These are phyloP conservation scores for Cebidichthys violaceus DNA, from an alignment of 2,113 vertebrate genomes.

Conservation along the genomic window DNA sequence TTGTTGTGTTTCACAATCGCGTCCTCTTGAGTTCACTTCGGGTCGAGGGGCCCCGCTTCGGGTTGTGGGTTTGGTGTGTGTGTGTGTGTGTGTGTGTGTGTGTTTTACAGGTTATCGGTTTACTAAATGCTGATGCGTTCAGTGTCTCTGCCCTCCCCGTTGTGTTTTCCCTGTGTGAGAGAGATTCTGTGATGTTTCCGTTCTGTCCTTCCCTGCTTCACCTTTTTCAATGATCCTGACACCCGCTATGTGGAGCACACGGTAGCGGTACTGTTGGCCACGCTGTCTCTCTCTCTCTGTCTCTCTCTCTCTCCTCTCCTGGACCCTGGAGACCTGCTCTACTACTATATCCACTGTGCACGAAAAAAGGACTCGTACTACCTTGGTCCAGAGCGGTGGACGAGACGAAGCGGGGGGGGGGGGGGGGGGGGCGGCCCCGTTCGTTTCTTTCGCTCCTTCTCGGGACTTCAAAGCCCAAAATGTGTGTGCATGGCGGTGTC, in stretches of 20 bases:
- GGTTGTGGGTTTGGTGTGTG: conserved; percentile 53
- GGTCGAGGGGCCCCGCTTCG: conserved; percentile 30
- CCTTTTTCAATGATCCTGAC: conserved; percentile 81
- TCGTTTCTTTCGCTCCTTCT: conserved; percentile 31
- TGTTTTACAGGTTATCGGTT: conserved; percentile 45
- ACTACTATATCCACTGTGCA: conserved; percentile 50
- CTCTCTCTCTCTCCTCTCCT: conserved; percentile 38
- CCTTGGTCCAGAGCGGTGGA: conserved; percentile 19
- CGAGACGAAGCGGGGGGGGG: too few relatives aligned
- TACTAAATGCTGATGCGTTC: conserved; percentile 71
- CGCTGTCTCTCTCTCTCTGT: too few relatives aligned
- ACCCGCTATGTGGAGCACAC: conserved; percentile 50
- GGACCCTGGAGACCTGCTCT: conserved; percentile 43
- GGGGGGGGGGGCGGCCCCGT: too few relatives aligned
- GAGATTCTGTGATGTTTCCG: conserved; percentile 57
- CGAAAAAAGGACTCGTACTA: conserved; percentile 14
- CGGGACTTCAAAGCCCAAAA: conserved; percentile 24
- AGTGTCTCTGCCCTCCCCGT: conserved; percentile 31
- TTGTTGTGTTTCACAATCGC: conserved; percentile 20
- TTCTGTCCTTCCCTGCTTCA: conserved; percentile 52
- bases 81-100: conserved; percentile 37
- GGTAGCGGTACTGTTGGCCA: conserved; percentile 21
- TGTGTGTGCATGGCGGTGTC: conserved; percentile 62
- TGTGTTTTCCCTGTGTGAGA: conserved; percentile 54
- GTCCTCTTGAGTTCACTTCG: conserved; percentile 30